phyloP scores from a whole-genome alignment of 2,797 vertebrate species.

The Dryobates pubescens region DNA sequence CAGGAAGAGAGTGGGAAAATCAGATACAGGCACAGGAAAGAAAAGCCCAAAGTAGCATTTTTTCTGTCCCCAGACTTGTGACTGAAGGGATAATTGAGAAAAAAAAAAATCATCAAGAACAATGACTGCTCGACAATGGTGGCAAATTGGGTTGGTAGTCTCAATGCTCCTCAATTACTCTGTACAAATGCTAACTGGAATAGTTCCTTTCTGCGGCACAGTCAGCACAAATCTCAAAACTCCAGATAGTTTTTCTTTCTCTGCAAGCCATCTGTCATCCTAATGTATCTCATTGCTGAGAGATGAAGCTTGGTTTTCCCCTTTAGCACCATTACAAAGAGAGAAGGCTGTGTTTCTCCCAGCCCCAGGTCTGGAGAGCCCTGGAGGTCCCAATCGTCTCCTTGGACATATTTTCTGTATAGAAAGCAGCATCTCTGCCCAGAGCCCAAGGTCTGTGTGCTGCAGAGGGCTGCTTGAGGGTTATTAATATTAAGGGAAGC shows the following conservation, averaged over 20 bases:
- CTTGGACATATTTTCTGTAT: neutral
- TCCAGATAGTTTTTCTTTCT: conserved; percentile 37
- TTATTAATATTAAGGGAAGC: neutral
- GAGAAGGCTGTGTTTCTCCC: neutral
- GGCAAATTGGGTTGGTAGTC: conserved; percentile 45
- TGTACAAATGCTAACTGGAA: conserved; percentile 41
- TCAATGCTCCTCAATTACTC: conserved; percentile 52
- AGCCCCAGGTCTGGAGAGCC: neutral
- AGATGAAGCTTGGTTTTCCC: neutral
- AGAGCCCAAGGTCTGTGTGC: rapidly evolving
- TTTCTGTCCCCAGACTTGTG: neutral
- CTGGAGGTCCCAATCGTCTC: neutral
- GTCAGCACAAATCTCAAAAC: conserved; percentile 64
- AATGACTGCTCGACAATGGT: conserved; percentile 17
- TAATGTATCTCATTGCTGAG: conserved; percentile 37
- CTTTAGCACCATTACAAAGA: neutral
- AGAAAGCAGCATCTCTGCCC: neutral
- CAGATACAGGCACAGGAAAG: neutral
- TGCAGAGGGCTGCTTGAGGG: neutral
- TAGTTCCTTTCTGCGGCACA: conserved; percentile 8
- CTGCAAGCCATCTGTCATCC: conserved; percentile 61
- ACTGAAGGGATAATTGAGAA: neutral
- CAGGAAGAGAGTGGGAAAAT: neutral
- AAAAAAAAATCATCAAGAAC: conserved; percentile 7
- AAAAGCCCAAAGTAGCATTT: neutral